Percentiles rank a stretch among this genome's conserved stretches.
phyloP scores from a whole-genome alignment of 2,113 vertebrate genomes.

The Coptodon bakossiorum region DNA sequence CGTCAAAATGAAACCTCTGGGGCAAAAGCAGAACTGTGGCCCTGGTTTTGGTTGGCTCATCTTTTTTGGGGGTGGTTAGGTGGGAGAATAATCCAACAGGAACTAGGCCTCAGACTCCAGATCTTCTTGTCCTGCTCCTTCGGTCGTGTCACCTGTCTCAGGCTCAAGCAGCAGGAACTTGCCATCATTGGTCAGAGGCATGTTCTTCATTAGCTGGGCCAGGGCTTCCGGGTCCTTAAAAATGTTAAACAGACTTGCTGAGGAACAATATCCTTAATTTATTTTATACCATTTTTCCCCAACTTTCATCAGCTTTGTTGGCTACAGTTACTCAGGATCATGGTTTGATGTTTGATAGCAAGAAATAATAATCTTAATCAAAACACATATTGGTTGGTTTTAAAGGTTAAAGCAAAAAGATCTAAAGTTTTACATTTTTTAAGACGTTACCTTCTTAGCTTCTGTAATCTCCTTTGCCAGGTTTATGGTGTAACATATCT shows the following conservation, averaged over 20 bases:
- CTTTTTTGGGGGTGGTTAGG: not conserved
- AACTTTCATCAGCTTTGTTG: not conserved
- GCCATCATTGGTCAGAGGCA: conserved; percentile 87
- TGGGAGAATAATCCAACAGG: not conserved
- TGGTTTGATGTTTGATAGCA: not conserved
- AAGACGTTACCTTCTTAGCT: conserved; percentile 82
- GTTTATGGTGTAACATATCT: conserved; percentile 95
- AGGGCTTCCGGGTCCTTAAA: conserved; percentile 88
- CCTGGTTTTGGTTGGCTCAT: not conserved
- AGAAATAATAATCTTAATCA: not conserved
- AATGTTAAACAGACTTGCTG: not conserved
- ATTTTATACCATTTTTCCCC: not conserved
- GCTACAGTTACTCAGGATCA: not conserved
- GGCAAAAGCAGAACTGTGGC: not conserved
- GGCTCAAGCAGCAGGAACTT: conserved; percentile 87
- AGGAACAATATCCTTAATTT: not conserved
- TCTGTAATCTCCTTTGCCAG: conserved; percentile 91
- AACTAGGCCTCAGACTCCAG: conserved; percentile 89
- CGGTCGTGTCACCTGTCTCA: conserved; percentile 58
- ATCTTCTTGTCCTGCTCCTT: conserved; percentile 71
- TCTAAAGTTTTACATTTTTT: not conserved
- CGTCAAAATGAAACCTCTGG: not conserved
- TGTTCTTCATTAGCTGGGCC: conserved; percentile 87
- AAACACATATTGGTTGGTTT: not conserved
- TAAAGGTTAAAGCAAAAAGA: not conserved